Conservation (phyloP, 2,888 invertebrate species). For the Merodon equestris region DNA sequence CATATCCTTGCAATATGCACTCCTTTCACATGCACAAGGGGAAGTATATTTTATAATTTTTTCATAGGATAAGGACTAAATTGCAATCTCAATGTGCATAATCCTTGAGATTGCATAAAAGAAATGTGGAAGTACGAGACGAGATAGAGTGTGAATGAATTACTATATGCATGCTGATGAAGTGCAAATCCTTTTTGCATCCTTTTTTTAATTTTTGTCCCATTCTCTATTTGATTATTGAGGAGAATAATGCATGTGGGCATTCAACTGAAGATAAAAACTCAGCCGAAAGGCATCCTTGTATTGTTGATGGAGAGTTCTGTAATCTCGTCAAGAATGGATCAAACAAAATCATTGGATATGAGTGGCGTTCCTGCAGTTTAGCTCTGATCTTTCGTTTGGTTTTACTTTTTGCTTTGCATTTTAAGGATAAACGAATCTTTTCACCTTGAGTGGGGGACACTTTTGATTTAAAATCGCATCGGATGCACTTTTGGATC, state of each 20-base stretch:
- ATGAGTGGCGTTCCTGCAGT: conserved; percentile 32
- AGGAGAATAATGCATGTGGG: conserved; percentile 49
- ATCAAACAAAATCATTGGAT: conserved; percentile 55
- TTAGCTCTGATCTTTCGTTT: conserved; percentile 43
- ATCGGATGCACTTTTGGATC: no score
- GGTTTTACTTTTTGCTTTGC: not conserved
- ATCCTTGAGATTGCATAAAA: conserved; percentile 51
- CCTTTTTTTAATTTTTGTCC: no score
- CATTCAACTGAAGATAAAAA: conserved; percentile 49
- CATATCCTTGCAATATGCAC: conserved; percentile 57
- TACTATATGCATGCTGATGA: no score
- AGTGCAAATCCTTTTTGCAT: conserved; percentile 37
- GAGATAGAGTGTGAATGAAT: no score
- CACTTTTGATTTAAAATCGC: no score
- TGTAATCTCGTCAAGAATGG: conserved; percentile 44
- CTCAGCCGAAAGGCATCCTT: conserved; percentile 24
- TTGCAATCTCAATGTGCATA: conserved; percentile 63
- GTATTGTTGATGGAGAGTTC: conserved; percentile 6
- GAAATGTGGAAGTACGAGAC: no score
- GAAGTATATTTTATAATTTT: conserved; percentile 65
- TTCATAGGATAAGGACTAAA: conserved; percentile 67
- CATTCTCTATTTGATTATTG: conserved; percentile 31
- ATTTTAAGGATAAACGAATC: conserved; percentile 26
- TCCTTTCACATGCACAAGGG: conserved; percentile 17
- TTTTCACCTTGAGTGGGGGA: no score